Evolutionary conservation across 2,797 vertebrate species (phyloP).

Genomic region (Erithacus rubecula): DNA sequence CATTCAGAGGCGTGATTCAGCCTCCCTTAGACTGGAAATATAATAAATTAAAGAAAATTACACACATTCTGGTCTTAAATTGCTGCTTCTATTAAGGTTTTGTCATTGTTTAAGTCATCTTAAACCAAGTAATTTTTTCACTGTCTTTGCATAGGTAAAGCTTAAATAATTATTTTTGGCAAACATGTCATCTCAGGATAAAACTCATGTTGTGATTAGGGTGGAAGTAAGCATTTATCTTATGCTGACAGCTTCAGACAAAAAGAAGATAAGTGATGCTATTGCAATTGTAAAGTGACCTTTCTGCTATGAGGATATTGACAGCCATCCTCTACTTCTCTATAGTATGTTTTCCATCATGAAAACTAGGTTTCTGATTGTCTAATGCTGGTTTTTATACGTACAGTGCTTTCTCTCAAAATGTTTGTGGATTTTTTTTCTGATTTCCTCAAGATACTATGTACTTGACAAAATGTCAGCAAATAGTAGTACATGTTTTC

Average conservation of each 20-base stretch:
- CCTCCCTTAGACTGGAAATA: neutral
- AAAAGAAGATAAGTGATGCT: neutral
- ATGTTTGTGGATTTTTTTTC: conserved; percentile 24
- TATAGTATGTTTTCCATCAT: neutral
- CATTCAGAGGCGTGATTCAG: neutral
- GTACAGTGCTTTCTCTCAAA: neutral
- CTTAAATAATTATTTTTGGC: neutral
- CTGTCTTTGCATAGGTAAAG: neutral
- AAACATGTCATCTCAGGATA: conserved; percentile 2
- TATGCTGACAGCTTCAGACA: conserved; percentile 1
- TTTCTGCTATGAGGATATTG: neutral
- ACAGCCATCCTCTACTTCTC: neutral
- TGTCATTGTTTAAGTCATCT: neutral
- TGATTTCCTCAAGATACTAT: conserved; percentile 34
- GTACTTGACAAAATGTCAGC: conserved; percentile 41
- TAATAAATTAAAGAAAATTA: neutral
- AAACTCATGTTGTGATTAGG: conserved; percentile 14
- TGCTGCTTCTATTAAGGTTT: neutral
- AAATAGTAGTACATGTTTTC: neutral
- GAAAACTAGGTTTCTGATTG: conserved; percentile 9
- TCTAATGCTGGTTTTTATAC: neutral
- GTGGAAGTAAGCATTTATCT: conserved; percentile 8
- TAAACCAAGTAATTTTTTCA: neutral
- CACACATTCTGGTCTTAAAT: neutral
- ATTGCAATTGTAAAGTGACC: neutral